A percentile compares a stretch with the other conserved stretches of the same genome.
Evolutionary conservation across 2,797 vertebrate species (phyloP).

Genomic region (Enteromius afrohamiltoni): DNA sequence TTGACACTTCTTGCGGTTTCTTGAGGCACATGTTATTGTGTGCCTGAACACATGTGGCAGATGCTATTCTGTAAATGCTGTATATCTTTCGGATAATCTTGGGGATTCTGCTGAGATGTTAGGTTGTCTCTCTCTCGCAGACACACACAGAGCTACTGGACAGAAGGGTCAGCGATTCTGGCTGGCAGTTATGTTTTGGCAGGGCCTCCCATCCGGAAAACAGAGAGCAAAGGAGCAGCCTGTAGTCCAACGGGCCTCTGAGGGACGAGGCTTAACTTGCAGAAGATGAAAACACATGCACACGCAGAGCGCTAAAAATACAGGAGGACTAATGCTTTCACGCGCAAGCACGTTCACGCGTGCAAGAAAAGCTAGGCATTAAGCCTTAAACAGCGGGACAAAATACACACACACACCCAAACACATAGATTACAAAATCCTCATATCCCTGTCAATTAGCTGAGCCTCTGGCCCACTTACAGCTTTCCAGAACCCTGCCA

Average conservation of each 20-base stretch:
- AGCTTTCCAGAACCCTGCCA: constrained; percentile 56
- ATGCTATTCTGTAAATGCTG: constrained; percentile 34
- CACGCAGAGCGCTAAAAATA: constrained; percentile 29
- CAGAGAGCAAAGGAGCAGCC: constrained; percentile 43
- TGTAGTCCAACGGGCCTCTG: constrained; percentile 32
- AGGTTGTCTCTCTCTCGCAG: constrained; percentile 31
- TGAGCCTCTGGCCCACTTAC: constrained; percentile 55
- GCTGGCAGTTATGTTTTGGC: constrained; percentile 45
- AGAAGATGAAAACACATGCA: constrained; percentile 40
- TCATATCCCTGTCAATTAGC: constrained; percentile 49
- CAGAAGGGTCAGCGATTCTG: constrained; percentile 51
- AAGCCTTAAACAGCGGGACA: constrained; percentile 44
- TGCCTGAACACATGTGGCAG: constrained; percentile 20
- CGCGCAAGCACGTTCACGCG: not conserved
- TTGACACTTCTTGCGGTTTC: not conserved
- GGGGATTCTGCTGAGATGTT: not conserved
- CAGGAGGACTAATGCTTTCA: constrained; percentile 22
- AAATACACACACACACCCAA: constrained; percentile 37
- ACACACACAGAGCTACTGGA: constrained; percentile 41
- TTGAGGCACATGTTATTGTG: not conserved
- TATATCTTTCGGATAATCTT: constrained; percentile 7
- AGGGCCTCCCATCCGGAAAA: constrained; percentile 41
- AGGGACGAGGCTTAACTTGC: constrained; percentile 27
- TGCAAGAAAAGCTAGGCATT: constrained; percentile 25
- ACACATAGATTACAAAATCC: constrained; percentile 49